Evolutionary conservation across 2,888 invertebrate species (phyloP), one percentile per base, ranked within the genome.

Genomic region (Shargacucullia verbasci): DNA sequence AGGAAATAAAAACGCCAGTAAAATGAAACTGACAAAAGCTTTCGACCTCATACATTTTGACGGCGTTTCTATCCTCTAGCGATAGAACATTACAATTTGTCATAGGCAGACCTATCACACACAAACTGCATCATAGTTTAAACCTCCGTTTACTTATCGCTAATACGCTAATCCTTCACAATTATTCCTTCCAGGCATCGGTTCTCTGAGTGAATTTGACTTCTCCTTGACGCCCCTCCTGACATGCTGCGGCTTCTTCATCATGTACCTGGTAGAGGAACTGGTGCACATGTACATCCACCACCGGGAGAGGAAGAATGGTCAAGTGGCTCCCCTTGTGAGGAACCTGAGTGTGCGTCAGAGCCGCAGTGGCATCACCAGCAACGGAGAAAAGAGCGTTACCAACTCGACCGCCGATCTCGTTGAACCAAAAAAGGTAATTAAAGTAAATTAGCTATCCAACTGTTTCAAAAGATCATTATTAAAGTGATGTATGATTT

Each of bases 181-280:
- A 10, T 53, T 53, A 55, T 49, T 55, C 65, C 20, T 71, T 87
- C 39, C 90, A 84, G 91, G 80, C 2, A 61, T 75, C 0, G 94
- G 89, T 0, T 54, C 73, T 14, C 81, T 97, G 38, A 92, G 91
- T 0, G 76, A 89, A 0, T 90, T 96, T 8, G 90, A 94, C 0
- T 96, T 97, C 80, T 95, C 96, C 0, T 87, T 97, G 25, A 95
- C 97, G 0, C 96, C 97, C 49, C 88, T 97, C 33, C 91, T 97
- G 45, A 96, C 97, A 91, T 97, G 97, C 82, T 85, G 92, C 15
- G 97, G 97, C 1, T 97, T 97, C 88, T 97, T 97, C 86, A 87
- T 95, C 20, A 97, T 97, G 95, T 97, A 96, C 81, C 88, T 97
- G 8, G 95, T 97, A n/a, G 98, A 98, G 75, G 97, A 98, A 80